Conservation (phyloP, 2,113 vertebrate species). For the Delphinapterus leucas region DNA sequence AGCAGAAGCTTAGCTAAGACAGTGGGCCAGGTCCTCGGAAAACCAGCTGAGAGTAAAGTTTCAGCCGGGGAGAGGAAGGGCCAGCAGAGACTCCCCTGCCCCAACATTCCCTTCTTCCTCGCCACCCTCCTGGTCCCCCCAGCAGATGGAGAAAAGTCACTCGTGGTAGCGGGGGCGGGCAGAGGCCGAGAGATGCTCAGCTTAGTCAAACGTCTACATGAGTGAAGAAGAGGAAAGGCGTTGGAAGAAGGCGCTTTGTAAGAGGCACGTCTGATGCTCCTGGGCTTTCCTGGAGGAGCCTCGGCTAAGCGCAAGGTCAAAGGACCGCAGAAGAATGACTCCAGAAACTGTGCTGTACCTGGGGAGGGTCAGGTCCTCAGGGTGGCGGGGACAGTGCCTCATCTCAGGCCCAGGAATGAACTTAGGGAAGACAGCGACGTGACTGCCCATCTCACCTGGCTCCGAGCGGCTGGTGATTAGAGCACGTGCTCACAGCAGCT, state of each 20-base stretch:
- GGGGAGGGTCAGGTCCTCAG: not conserved
- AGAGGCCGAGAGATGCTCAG: not conserved
- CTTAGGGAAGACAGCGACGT: accelerated
- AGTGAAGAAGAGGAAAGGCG: not conserved
- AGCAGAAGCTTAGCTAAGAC: not conserved
- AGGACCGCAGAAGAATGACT: accelerated
- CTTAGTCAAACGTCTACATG: not conserved
- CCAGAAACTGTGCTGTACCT: accelerated
- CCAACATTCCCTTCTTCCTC: accelerated
- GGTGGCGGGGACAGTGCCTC: accelerated
- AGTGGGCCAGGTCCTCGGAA: accelerated
- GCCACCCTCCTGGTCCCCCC: accelerated
- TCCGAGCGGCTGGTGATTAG: accelerated
- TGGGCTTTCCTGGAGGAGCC: not conserved
- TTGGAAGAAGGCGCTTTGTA: accelerated
- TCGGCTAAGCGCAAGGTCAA: not conserved
- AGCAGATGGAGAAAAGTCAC: not conserved
- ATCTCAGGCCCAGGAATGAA: not conserved
- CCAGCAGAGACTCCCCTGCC: accelerated
- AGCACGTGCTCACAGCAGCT: not conserved
- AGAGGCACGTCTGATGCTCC: not conserved
- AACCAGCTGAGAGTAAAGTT: not conserved
- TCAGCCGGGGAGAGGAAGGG: not conserved
- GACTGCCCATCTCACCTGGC: accelerated
- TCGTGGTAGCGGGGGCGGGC: not conserved